These are phyloP conservation scores for Corapipo altera DNA, from an alignment of 2,113 vertebrate genomes.

Conservation along the genomic window DNA sequence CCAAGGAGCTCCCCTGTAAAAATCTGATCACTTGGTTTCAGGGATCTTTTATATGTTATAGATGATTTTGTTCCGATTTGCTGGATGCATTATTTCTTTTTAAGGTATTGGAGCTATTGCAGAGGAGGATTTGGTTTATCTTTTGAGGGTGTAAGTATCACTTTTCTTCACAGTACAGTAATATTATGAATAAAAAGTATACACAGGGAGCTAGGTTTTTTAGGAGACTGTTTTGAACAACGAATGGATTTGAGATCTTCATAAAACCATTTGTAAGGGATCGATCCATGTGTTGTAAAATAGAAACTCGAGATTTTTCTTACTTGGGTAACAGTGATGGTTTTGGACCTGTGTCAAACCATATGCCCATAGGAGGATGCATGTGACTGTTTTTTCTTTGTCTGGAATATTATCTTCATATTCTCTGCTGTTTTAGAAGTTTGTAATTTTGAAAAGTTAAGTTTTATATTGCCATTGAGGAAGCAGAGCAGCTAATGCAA, in stretches of 20 bases:
- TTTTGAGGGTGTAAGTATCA: background rate
- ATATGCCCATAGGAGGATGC: fast-evolving
- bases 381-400: background rate
- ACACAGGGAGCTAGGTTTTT: background rate
- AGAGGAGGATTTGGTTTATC: background rate
- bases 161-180: background rate
- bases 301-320: background rate
- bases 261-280: background rate
- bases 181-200: background rate
- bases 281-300: background rate
- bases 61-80: background rate
- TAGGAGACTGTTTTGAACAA: background rate
- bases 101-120: background rate
- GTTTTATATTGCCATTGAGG: background rate
- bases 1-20: background rate
- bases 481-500: background rate
- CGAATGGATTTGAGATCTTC: background rate
- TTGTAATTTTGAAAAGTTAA: background rate
- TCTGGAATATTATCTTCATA: background rate
- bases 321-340: background rate
- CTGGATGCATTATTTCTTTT: background rate
- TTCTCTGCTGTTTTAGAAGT: background rate
- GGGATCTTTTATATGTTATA: background rate
- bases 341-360: background rate
- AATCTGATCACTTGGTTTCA: background rate